phyloP scores from a whole-genome alignment of 92 coral and sea anemone species.

The Actinernus sp. region DNA sequence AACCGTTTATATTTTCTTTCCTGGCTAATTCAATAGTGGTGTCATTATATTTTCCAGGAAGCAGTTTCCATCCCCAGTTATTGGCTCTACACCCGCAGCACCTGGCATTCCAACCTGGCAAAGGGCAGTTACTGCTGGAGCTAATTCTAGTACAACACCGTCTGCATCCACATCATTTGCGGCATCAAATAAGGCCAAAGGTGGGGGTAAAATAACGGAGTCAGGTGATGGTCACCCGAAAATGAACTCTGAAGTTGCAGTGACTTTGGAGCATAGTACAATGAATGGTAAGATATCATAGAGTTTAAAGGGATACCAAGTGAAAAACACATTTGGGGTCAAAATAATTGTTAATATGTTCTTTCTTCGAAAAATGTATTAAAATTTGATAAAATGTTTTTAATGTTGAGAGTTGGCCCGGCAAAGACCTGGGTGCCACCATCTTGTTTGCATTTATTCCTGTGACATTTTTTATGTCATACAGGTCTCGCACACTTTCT shows the following conservation, averaged over 20 bases:
- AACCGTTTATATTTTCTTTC: too few relatives aligned
- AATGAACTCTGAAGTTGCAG: background rate
- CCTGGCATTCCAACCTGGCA: constrained; percentile 96
- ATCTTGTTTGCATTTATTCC: too few relatives aligned
- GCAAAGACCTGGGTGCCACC: too few relatives aligned
- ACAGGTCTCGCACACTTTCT: too few relatives aligned
- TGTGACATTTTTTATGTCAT: too few relatives aligned
- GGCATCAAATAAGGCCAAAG: constrained; percentile 25
- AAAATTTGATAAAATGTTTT: too few relatives aligned
- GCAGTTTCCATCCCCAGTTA: constrained; percentile 90
- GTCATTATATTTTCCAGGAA: constrained; percentile 44
- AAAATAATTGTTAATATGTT: too few relatives aligned
- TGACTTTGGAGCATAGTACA: constrained; percentile 13
- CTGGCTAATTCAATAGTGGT: too few relatives aligned
- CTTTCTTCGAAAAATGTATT: too few relatives aligned
- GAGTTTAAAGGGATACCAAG: too few relatives aligned
- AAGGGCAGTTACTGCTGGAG: constrained; percentile 48
- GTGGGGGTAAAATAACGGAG: background rate
- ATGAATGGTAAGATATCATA: constrained; percentile 33
- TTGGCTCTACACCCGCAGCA: constrained; percentile 83
- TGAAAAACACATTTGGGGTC: too few relatives aligned
- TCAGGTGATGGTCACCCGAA: background rate
- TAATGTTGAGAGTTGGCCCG: too few relatives aligned
- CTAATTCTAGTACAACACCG: constrained; percentile 18
- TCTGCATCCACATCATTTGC: constrained; percentile 56